Base-by-base conservation (phyloP, 2,113 vertebrate species). In the Eublepharis macularius region DNA sequence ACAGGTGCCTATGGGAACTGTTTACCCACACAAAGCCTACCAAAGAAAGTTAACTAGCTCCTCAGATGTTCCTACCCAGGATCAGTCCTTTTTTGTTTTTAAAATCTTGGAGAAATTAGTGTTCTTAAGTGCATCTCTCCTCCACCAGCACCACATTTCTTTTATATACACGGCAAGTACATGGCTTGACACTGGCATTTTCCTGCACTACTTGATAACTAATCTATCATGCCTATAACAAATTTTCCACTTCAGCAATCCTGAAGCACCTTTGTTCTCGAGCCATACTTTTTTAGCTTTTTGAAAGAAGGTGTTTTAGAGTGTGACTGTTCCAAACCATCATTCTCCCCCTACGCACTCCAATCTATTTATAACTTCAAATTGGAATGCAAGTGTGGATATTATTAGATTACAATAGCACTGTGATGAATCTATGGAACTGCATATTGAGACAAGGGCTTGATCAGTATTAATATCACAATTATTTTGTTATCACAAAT, bases 391-490 rank as follows among this genome's bases (percentile, higher is more conserved):
- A 8, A 68, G 80, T 80, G 19, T 74, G 68, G 70, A 41, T 89
- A 43, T 68, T 86, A 45, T 29, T 60, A 26, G 13, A 75, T 92
- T 77, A 83, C 75, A 81, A 74, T 12, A 77, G 70, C 69, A 7
- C 26, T 45, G 84, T 88, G 77, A 45, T 13, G 84, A 74, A 84
- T 69, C 77, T 90, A 65, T 81, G 82, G 16, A 83, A 16, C 54
- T 17, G 75, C 72, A 49, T 24, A 68, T 54, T 4, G 76, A 86
- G 70, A 68, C 79, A 81, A 86, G 63, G 74, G 80, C 45, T 43
- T 81, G 79, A 86, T 81, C 70, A 68, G 80, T 86, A 86, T 86
- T 75, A 86, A 86, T 86, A 47, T 86, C 68, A 86, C 70, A 68
- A 81, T 86, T 86, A 86, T 86, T 76, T 74, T 81, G 79, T 81